These are phyloP conservation scores for Lepus townsendii DNA, from an alignment of 2,797 vertebrate species.

Conservation along the genomic window DNA sequence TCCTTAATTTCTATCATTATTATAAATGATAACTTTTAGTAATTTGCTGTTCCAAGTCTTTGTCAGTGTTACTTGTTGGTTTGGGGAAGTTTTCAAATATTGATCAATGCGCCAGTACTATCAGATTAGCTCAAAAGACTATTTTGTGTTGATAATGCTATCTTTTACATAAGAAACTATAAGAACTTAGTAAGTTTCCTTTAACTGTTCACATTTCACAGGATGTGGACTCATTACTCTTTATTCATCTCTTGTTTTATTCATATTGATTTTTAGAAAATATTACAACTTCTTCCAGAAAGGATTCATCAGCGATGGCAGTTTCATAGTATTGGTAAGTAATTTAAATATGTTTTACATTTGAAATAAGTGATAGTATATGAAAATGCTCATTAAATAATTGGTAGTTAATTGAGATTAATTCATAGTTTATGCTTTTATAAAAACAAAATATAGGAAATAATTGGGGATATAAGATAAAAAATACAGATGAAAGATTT, in stretches of 20 bases:
- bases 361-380: slow-evolving; percentile 66
- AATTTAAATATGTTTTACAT: background rate
- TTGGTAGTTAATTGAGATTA: slow-evolving; percentile 51
- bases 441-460: slow-evolving; percentile 9
- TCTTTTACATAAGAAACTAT: background rate
- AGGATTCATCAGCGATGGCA: slow-evolving; percentile 98
- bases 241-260: slow-evolving; percentile 68
- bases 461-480: background rate
- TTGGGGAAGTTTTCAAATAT: slow-evolving; percentile 6
- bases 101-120: background rate
- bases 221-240: slow-evolving; percentile 56
- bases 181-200: slow-evolving; percentile 1
- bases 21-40: slow-evolving; percentile 39
- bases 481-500: slow-evolving; percentile 40
- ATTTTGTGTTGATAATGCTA: slow-evolving; percentile 28
- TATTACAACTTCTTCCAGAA: slow-evolving; percentile 98
- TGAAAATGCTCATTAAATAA: slow-evolving; percentile 25
- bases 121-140: background rate
- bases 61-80: slow-evolving; percentile 39
- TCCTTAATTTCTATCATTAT: background rate
- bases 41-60: slow-evolving; percentile 49
- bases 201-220: slow-evolving; percentile 45
- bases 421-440: slow-evolving; percentile 34
- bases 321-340: slow-evolving; percentile 99
- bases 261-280: slow-evolving; percentile 93